A percentile compares a stretch with the other conserved stretches of the same genome.
Evolutionary conservation across 2,113 vertebrate species (phyloP).

Genomic region (Hipposideros armiger): DNA sequence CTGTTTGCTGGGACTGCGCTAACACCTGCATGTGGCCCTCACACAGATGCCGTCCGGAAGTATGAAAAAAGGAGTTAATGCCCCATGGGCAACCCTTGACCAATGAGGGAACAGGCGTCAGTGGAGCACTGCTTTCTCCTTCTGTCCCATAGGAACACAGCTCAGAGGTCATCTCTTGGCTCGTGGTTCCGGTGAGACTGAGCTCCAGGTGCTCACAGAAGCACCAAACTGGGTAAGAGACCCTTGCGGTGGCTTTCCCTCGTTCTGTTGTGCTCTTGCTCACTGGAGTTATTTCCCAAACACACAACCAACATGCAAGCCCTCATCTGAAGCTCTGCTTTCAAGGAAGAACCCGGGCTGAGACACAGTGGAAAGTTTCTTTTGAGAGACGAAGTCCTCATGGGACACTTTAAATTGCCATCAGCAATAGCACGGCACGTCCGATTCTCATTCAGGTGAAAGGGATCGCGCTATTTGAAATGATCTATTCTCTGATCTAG

Average conservation of each 20-base stretch:
- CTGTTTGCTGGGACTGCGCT: neutral
- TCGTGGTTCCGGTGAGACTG: neutral
- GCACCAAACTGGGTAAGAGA: neutral
- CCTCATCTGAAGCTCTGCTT: neutral
- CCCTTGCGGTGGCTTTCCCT: neutral
- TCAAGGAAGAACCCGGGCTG: neutral
- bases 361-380: conserved; percentile 31
- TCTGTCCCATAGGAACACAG: neutral
- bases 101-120: neutral
- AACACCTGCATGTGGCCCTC: neutral
- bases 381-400: conserved; percentile 34
- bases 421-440: neutral
- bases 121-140: neutral
- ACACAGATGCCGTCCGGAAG: neutral
- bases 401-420: conserved; percentile 59
- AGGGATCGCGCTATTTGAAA: conserved; percentile 61
- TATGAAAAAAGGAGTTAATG: neutral
- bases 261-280: neutral
- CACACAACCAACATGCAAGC: neutral
- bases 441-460: conserved; percentile 58
- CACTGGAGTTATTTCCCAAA: neutral
- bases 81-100: neutral
- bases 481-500: neutral
- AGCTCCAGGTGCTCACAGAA: accelerated
- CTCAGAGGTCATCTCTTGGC: neutral